Base-by-base conservation (phyloP, 2,797 vertebrate species). In the Melopsittacus undulatus region DNA sequence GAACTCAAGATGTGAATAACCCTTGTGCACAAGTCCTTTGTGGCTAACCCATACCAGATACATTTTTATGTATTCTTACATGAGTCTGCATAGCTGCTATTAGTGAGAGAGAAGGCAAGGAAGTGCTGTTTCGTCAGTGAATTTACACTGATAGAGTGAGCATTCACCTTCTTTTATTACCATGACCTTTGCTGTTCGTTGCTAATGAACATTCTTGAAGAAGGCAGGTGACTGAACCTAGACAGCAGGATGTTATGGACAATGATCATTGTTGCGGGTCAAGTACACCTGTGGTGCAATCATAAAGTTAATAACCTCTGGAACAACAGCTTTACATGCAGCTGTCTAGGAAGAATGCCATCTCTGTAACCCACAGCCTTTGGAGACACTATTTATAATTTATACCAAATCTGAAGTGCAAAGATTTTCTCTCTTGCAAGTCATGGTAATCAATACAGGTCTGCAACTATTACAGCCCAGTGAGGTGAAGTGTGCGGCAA, bases 81-180 rank as follows among this genome's bases (percentile, higher is more conserved):
- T 21, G 23, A 21, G 29, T 36, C 75, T 76, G 16, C 22, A 56
- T 1, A 38, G 59, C 40, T 40, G 27, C 21, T 23, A 26, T 34
- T 45, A 83, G 78, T 26, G 94, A 94, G 96, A 98, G 97, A 98
- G 96, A 97, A 87, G 97, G 97, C 97, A 97, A 98, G 97, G 97
- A 97, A 96, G 95, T 93, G 43, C 56, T 97, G 93, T 95, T 97
- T 94, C 95, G 97, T 12, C 94, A 96, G 95, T 91, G 97, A 97
- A 97, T 97, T 98, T 97, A 97, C 97, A 98, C 97, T 61, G 97
- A 98, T 97, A 98, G 45, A 97, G 97, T 90, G 95, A 96, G 95
- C 51, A 45, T 96, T 98, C 98, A 98, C 98, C 98, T 97, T 95
- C 89, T 98, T 98, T 98, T 98, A 98, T 98, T 98, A 98, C 97